These are phyloP conservation scores for Podargus strigoides DNA, from an alignment of 2,797 vertebrate species.

Conservation along the genomic window DNA sequence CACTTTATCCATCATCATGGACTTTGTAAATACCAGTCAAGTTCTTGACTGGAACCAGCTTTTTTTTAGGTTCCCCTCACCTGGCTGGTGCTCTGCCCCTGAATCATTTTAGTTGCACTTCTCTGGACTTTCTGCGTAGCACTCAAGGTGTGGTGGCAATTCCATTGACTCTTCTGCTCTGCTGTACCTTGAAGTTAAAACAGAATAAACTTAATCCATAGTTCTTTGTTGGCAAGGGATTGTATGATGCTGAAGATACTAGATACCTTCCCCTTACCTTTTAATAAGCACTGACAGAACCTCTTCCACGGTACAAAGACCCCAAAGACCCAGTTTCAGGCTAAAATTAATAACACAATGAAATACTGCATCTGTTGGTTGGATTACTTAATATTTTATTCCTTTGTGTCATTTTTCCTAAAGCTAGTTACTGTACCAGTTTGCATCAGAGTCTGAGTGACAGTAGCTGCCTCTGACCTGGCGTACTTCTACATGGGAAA, in stretches of 20 bases:
- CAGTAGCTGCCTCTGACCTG: not conserved
- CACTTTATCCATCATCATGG: not conserved
- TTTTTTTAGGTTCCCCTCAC: not conserved
- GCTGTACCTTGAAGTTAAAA: not conserved
- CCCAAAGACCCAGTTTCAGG: not conserved
- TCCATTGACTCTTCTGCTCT: not conserved
- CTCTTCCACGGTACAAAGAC: not conserved
- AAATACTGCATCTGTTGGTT: not conserved
- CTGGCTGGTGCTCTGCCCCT: not conserved
- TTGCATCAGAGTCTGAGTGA: not conserved
- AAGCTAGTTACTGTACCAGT: not conserved
- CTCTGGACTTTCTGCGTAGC: not conserved
- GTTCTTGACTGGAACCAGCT: rapidly evolving
- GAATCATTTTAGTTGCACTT: not conserved
- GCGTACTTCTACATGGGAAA: not conserved
- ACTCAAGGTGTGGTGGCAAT: not conserved
- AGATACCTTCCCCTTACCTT: not conserved
- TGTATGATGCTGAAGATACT: not conserved
- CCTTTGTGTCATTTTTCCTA: not conserved
- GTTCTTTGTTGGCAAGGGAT: not conserved
- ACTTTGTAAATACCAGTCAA: not conserved
- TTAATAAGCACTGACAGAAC: not conserved
- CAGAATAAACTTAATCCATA: not conserved
- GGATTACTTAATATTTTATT: not conserved
- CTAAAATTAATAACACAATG: not conserved